Conservation (phyloP, 2,888 invertebrate genomes). For the Acrobasis repandana region DNA sequence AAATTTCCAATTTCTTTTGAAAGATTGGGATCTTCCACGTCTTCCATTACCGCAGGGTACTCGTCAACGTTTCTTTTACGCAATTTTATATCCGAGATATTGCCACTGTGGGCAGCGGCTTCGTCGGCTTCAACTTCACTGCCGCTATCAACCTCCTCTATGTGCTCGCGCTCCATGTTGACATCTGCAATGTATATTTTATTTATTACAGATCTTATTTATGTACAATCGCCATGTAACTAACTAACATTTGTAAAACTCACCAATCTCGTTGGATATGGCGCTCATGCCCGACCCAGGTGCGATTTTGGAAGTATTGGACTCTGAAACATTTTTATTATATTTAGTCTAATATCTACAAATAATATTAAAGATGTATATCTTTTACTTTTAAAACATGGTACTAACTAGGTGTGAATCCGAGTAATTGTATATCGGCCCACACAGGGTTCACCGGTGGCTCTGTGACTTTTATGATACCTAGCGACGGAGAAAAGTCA, state of each 20-base stretch:
- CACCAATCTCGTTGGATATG: background rate
- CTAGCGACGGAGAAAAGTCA: background rate
- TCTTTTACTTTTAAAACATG: background rate
- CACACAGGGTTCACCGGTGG: background rate
- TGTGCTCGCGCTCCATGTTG: slow-evolving; percentile 3
- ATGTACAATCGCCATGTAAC: background rate
- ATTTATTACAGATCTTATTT: background rate
- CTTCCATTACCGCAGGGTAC: background rate
- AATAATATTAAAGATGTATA: background rate
- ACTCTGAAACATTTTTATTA: background rate
- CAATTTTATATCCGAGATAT: background rate
- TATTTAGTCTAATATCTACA: background rate
- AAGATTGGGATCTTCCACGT: background rate
- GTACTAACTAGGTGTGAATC: background rate
- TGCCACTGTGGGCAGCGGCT: too few species aligned
- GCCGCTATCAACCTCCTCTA: background rate
- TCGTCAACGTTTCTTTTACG: background rate
- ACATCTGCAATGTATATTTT: slow-evolving; percentile 1
- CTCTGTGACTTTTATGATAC: background rate
- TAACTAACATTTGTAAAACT: background rate
- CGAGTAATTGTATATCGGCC: background rate
- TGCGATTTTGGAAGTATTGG: background rate
- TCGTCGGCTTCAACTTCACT: background rate
- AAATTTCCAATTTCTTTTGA: background rate
- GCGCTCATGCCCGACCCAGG: background rate